These are phyloP conservation scores for Dilophus febrilis DNA, from an alignment of 2,888 invertebrate species.

Conservation along the genomic window DNA sequence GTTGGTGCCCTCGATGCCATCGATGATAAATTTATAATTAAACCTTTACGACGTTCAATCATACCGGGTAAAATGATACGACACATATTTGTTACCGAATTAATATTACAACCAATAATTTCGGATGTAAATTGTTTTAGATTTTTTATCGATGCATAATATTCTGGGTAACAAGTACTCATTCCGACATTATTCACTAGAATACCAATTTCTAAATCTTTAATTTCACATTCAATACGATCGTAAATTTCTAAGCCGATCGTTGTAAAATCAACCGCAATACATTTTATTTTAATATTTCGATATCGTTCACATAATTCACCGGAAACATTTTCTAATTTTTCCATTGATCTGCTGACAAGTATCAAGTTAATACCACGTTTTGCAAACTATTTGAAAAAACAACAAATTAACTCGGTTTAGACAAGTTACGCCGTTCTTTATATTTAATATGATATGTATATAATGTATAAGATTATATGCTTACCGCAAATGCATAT, in stretches of 20 bases:
- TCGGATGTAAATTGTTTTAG: conserved; percentile 43
- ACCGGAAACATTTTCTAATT: conserved; percentile 50
- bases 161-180: conserved; percentile 69
- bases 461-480: too few relatives aligned
- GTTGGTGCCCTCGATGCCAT: conserved; percentile 62
- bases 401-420: conserved; percentile 5
- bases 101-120: conserved; percentile 61
- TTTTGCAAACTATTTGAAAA: conserved; percentile 42
- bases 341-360: conserved; percentile 58
- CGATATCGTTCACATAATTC: conserved; percentile 48
- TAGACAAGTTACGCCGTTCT: too few relatives aligned
- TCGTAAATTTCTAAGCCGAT: conserved; percentile 54
- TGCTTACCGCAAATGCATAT: conserved; percentile 50
- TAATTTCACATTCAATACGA: conserved; percentile 46
- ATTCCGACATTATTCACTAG: conserved; percentile 87
- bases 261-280: conserved; percentile 63
- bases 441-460: neutral
- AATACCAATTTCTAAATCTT: conserved; percentile 64
- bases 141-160: conserved; percentile 43
- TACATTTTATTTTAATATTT: conserved; percentile 56
- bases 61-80: conserved; percentile 69
- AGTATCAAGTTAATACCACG: conserved; percentile 61
- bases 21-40: conserved; percentile 82
- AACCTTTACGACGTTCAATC: conserved; percentile 62
- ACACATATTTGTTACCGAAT: conserved; percentile 70